Percentiles rank a stretch among this genome's conserved stretches.
These are phyloP conservation scores for Tetramorium bicarinatum DNA, from an alignment of 2,888 invertebrate species.

Conservation along the genomic window DNA sequence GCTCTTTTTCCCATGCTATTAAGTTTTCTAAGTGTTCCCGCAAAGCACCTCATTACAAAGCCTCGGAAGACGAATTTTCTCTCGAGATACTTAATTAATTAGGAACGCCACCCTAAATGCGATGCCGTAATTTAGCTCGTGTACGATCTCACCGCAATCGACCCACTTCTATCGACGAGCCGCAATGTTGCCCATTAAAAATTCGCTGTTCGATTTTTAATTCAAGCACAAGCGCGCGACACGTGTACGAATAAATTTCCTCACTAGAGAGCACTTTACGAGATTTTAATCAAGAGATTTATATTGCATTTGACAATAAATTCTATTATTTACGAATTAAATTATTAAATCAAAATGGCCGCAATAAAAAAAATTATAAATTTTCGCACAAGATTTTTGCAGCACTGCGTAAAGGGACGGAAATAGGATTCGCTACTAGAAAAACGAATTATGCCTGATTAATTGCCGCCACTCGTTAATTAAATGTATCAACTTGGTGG, in stretches of 20 bases:
- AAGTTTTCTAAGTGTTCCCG: slow-evolving; percentile 41
- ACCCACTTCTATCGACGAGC: background rate
- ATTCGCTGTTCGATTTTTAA: slow-evolving; percentile 18
- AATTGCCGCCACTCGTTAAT: slow-evolving; percentile 77
- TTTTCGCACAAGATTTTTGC: slow-evolving; percentile 49
- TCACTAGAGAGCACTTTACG: background rate
- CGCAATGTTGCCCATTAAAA: slow-evolving; percentile 24
- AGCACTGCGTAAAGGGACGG: background rate
- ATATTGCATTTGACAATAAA: slow-evolving; percentile 17
- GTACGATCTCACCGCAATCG: slow-evolving; percentile 20
- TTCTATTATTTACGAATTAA: slow-evolving; percentile 20
- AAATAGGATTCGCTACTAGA: slow-evolving; percentile 23
- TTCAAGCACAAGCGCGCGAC: background rate
- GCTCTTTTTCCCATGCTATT: slow-evolving; percentile 33
- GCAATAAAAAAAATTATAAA: background rate
- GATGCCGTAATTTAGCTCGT: slow-evolving; percentile 23
- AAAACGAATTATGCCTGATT: slow-evolving; percentile 79
- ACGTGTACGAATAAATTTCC: slow-evolving; percentile 41
- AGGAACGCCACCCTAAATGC: slow-evolving; percentile 12
- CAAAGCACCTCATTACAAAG: slow-evolving; percentile 42
- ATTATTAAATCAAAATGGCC: background rate
- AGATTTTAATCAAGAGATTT: slow-evolving; percentile 23
- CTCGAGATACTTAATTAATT: slow-evolving; percentile 50
- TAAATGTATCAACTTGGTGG: slow-evolving; percentile 76
- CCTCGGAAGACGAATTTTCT: slow-evolving; percentile 42